phyloP scores from a whole-genome alignment of 2,888 invertebrate species.

The Ceramica pisi region DNA sequence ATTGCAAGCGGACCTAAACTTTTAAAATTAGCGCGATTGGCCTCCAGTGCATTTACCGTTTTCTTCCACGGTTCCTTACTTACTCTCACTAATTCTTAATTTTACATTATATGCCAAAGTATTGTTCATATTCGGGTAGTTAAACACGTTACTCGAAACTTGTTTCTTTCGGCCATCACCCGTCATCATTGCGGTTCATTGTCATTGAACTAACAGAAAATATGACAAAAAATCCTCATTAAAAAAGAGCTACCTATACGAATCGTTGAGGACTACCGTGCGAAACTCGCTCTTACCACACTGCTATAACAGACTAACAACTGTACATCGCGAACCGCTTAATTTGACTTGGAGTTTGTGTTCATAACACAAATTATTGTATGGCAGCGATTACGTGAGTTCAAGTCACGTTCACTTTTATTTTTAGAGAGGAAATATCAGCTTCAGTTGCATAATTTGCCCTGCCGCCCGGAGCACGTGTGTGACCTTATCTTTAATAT shows the following conservation, averaged over 20 bases:
- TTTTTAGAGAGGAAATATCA: conserved; percentile 85
- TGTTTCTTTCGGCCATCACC: conserved; percentile 19
- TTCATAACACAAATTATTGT: conserved; percentile 76
- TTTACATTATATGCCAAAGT: background rate
- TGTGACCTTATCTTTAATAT: conserved; percentile 67
- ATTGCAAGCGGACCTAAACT: too few relatives aligned
- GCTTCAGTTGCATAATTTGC: conserved; percentile 71
- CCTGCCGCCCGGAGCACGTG: conserved; percentile 66
- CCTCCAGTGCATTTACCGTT: background rate
- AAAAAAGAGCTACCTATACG: conserved; percentile 50
- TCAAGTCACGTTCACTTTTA: conserved; percentile 84
- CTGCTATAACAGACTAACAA: conserved; percentile 54
- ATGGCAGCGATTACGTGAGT: conserved; percentile 80
- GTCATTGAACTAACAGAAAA: conserved; percentile 72
- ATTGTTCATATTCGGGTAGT: conserved; percentile 6
- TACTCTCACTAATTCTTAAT: too few relatives aligned
- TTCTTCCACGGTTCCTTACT: background rate
- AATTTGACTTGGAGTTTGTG: conserved; percentile 72
- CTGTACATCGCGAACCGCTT: conserved; percentile 68
- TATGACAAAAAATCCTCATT: conserved; percentile 61
- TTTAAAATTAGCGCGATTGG: too few relatives aligned
- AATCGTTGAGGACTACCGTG: conserved; percentile 46
- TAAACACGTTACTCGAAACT: conserved; percentile 4
- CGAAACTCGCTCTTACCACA: conserved; percentile 69
- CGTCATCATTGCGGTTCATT: conserved; percentile 69